These are phyloP conservation scores for Tachycineta bicolor DNA, from an alignment of 2,113 vertebrate genomes.

Conservation along the genomic window DNA sequence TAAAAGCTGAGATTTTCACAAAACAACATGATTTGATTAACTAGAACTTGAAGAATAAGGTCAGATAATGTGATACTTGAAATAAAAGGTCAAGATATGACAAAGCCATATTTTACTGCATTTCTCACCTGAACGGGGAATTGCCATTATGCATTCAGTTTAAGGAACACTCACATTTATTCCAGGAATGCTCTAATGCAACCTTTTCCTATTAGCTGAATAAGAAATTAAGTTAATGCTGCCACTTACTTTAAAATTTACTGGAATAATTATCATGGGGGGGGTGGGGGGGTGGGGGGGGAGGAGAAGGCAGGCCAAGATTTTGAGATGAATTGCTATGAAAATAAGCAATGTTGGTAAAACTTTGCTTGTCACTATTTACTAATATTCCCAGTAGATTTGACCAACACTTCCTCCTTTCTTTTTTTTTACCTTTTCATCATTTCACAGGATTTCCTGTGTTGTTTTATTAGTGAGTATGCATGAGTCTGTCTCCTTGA, in stretches of 20 bases:
- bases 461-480: neutral
- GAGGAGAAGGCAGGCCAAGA: neutral
- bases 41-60: conserved; percentile 5
- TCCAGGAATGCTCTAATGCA: conserved; percentile 46
- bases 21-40: neutral
- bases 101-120: neutral
- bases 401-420: neutral
- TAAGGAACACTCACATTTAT: conserved; percentile 36
- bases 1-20: neutral
- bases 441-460: neutral
- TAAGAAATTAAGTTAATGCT: conserved; percentile 38
- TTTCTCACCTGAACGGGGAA: conserved; percentile 1
- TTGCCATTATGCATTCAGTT: neutral
- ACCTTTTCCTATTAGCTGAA: conserved; percentile 33
- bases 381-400: neutral
- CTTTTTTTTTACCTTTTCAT: neutral
- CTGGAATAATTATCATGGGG: neutral
- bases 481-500: neutral
- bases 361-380: neutral
- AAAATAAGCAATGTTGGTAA: neutral
- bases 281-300: rapidly evolving
- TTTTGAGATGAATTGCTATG: neutral
- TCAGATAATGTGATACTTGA: conserved; percentile 5
- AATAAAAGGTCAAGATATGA: neutral
- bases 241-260: conserved; percentile 22